Evolutionary conservation across 2,888 invertebrate genomes (phyloP).

Genomic region (Clepsis dumicolana): DNA sequence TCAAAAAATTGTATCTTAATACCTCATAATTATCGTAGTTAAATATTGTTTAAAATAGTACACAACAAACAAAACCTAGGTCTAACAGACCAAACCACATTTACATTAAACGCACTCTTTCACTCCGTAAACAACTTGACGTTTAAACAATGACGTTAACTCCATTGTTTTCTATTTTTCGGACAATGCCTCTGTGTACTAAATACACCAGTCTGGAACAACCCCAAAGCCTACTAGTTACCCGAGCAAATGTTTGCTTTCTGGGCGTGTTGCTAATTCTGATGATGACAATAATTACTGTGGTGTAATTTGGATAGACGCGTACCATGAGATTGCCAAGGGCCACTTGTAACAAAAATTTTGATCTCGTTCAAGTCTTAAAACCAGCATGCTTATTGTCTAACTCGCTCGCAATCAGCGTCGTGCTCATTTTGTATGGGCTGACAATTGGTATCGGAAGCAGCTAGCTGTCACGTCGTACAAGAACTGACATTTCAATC

Average conservation of each 20-base stretch:
- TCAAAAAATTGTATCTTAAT: no score
- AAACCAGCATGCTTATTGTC: no score
- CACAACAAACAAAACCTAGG: background rate
- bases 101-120: slow-evolving; percentile 10
- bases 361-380: no score
- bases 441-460: no score
- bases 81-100: background rate
- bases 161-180: background rate
- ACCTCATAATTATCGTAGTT: no score
- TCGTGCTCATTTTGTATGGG: no score
- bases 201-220: slow-evolving; percentile 9
- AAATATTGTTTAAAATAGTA: no score
- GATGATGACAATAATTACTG: slow-evolving; percentile 23
- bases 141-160: background rate
- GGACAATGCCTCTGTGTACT: background rate
- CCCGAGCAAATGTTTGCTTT: slow-evolving; percentile 30
- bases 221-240: slow-evolving; percentile 34
- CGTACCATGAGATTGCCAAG: no score
- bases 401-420: no score
- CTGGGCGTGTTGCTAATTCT: slow-evolving; percentile 32
- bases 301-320: slow-evolving; percentile 3
- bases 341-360: no score
- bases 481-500: no score
- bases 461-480: no score
- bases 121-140: background rate